phyloP scores from a whole-genome alignment of 2,113 vertebrate species.

The Callionymus lyra region DNA sequence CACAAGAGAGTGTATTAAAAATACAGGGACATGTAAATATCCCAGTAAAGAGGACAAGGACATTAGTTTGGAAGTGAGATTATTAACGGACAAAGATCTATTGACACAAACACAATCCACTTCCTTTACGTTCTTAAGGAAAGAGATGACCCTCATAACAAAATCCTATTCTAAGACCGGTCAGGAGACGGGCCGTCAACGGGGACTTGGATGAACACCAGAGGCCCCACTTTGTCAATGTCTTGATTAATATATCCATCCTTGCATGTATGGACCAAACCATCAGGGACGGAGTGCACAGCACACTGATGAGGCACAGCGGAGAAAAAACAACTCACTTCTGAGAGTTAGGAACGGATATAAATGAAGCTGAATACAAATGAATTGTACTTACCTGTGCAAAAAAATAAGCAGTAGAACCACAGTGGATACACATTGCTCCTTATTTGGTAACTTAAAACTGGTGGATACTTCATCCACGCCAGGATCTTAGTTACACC shows the following conservation, averaged over 20 bases:
- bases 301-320: constrained; percentile 29
- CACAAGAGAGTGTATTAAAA: too few relatives aligned
- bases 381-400: constrained; percentile 57
- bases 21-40: too few relatives aligned
- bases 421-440: constrained; percentile 32
- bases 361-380: constrained; percentile 64
- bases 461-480: too few relatives aligned
- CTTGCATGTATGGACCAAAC: constrained; percentile 41
- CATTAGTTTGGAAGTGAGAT: too few relatives aligned
- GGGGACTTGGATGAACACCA: constrained; percentile 30
- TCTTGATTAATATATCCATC: constrained; percentile 66
- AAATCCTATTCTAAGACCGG: too few relatives aligned
- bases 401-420: constrained; percentile 28
- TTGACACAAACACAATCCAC: too few relatives aligned
- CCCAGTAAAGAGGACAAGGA: too few relatives aligned
- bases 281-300: constrained; percentile 48
- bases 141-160: too few relatives aligned
- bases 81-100: too few relatives aligned
- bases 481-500: too few relatives aligned
- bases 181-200: constrained; percentile 13
- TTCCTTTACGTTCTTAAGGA: too few relatives aligned
- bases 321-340: constrained; percentile 51
- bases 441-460: constrained; percentile 30
- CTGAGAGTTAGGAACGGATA: constrained; percentile 48
- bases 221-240: constrained; percentile 58